Percentiles rank a stretch among this genome's conserved stretches.
phyloP scores from a whole-genome alignment of 2,797 vertebrate species.

The Mareca penelope region DNA sequence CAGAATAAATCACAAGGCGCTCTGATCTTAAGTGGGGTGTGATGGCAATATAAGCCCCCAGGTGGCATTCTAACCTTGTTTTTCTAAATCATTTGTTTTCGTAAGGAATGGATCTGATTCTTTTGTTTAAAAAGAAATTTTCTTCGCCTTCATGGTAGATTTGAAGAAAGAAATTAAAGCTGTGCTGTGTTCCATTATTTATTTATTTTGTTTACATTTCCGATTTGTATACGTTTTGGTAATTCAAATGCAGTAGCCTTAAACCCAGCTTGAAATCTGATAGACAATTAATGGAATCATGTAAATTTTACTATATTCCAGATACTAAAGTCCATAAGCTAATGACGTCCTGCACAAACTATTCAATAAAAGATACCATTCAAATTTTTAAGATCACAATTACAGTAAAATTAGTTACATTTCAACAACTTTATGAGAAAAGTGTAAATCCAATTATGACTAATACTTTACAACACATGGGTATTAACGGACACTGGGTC shows the following conservation, averaged over 20 bases:
- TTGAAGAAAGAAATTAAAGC: slow-evolving; percentile 51
- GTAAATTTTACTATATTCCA: slow-evolving; percentile 44
- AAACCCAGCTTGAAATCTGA: slow-evolving; percentile 48
- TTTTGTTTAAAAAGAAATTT: slow-evolving; percentile 62
- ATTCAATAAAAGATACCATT: slow-evolving; percentile 30
- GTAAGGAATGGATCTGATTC: slow-evolving; percentile 30
- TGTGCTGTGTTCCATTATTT: neutral
- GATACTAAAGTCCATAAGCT: slow-evolving; percentile 15
- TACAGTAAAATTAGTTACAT: slow-evolving; percentile 45
- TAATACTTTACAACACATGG: slow-evolving; percentile 32
- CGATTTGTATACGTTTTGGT: neutral
- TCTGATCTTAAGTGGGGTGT: slow-evolving; percentile 48
- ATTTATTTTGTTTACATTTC: neutral
- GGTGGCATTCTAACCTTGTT: slow-evolving; percentile 79
- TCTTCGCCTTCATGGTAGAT: slow-evolving; percentile 16
- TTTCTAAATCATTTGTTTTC: slow-evolving; percentile 74
- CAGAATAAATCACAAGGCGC: neutral
- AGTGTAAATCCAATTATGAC: slow-evolving; percentile 30
- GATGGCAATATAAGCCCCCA: slow-evolving; percentile 75
- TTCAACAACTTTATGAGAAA: slow-evolving; percentile 33
- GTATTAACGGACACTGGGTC: slow-evolving; percentile 14
- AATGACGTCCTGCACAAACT: slow-evolving; percentile 12
- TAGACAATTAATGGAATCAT: neutral
- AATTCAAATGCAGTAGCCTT: slow-evolving; percentile 31
- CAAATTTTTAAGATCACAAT: slow-evolving; percentile 48